Percentiles rank a stretch among this genome's conserved stretches.
These are phyloP conservation scores for Phthorimaea operculella DNA, from an alignment of 1,140 invertebrate species.

Conservation along the genomic window DNA sequence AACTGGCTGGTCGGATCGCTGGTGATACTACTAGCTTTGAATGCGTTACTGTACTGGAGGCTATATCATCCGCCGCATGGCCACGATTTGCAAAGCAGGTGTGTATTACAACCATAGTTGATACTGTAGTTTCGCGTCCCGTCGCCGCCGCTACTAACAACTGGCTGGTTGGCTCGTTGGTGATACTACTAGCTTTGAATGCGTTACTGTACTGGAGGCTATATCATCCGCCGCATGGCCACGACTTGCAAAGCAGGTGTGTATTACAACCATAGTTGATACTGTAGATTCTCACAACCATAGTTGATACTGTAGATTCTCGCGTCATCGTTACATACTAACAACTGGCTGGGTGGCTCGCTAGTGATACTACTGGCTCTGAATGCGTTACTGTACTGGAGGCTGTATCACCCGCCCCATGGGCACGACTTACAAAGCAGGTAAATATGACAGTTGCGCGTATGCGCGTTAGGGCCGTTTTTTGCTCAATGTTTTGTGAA, in stretches of 20 bases:
- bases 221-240: constrained; percentile 70
- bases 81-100: constrained; percentile 68
- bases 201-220: constrained; percentile 83
- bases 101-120: too few species aligned
- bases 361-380: constrained; percentile 73
- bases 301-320: too few species aligned
- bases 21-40: constrained; percentile 74
- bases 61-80: constrained; percentile 72
- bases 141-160: constrained; percentile 57
- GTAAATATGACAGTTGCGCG: constrained; percentile 34
- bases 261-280: too few species aligned
- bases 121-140: too few species aligned
- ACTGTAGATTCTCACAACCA: too few species aligned
- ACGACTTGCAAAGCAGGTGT: constrained; percentile 66
- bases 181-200: constrained; percentile 77
- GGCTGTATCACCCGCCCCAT: constrained; percentile 74
- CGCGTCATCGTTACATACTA: too few species aligned
- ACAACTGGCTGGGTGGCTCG: constrained; percentile 60
- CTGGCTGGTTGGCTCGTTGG: constrained; percentile 52
- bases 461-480: too few species aligned
- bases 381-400: constrained; percentile 83
- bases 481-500: too few species aligned
- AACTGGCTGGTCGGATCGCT: constrained; percentile 55
- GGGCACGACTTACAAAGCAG: constrained; percentile 66
- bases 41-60: constrained; percentile 83